Conservation (phyloP, 2,113 vertebrate genomes). For the Centropus bengalensis region DNA sequence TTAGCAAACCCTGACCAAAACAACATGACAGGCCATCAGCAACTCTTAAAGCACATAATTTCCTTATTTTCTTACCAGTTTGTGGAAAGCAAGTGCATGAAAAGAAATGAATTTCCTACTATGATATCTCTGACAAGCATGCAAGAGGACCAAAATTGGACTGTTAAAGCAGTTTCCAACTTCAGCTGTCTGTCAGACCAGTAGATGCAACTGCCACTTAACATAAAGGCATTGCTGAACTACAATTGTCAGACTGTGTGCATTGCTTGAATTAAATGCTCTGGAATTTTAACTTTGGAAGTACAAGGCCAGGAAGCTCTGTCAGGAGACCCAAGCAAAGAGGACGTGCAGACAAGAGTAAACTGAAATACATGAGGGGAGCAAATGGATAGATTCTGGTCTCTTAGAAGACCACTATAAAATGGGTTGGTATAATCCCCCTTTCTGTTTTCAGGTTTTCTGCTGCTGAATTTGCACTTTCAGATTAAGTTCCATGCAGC, state of each 20-base stretch:
- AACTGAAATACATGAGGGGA: not conserved
- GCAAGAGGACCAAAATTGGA: not conserved
- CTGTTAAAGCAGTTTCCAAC: not conserved
- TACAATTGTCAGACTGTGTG: not conserved
- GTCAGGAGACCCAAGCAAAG: not conserved
- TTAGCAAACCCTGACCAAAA: not conserved
- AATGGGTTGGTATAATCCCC: not conserved
- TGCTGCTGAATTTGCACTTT: not conserved
- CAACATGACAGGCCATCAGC: not conserved
- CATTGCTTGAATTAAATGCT: not conserved
- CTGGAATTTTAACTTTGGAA: not conserved
- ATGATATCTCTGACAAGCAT: not conserved
- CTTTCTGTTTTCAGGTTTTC: not conserved
- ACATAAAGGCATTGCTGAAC: not conserved
- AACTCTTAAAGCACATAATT: not conserved
- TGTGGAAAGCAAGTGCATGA: not conserved
- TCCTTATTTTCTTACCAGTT: not conserved
- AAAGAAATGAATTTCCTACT: not conserved
- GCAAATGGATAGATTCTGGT: fast-evolving
- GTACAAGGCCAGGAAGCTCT: not conserved
- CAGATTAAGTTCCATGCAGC: not conserved
- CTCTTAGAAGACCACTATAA: not conserved
- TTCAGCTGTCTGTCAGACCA: not conserved
- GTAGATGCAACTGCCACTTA: not conserved
- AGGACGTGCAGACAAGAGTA: not conserved